These are phyloP conservation scores for Felis chaus DNA, from an alignment of 2,113 vertebrate species.

Conservation along the genomic window DNA sequence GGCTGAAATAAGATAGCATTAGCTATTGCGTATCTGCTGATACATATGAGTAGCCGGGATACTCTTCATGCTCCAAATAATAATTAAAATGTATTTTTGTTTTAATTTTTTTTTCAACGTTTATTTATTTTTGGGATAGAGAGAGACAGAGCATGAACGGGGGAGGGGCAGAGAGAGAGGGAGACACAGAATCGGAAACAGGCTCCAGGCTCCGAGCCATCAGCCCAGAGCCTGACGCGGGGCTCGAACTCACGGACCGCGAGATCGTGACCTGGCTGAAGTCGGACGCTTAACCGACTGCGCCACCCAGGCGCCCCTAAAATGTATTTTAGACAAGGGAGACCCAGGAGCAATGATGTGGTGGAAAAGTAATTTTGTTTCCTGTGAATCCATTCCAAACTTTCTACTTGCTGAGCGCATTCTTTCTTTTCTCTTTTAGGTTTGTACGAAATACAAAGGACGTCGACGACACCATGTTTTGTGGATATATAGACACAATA, in stretches of 20 bases:
- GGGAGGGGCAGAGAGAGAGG: too few species aligned
- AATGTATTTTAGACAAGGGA: background rate
- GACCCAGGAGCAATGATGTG: background rate
- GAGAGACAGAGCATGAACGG: too few species aligned
- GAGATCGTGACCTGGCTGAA: too few species aligned
- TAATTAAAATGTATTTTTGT: background rate
- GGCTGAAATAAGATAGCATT: background rate
- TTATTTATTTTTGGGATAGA: too few species aligned
- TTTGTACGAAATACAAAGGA: background rate
- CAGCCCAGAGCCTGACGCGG: too few species aligned
- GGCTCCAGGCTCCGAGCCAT: too few species aligned
- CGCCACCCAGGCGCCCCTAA: background rate
- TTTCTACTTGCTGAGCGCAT: background rate
- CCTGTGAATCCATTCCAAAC: background rate
- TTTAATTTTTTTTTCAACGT: too few species aligned
- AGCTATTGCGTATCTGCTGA: background rate
- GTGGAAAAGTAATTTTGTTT: background rate
- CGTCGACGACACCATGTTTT: accelerated
- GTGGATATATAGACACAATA: accelerated
- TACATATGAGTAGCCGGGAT: background rate
- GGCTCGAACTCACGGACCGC: too few species aligned
- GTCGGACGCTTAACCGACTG: too few species aligned
- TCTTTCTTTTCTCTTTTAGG: conserved; percentile 57
- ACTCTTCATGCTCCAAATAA: background rate
- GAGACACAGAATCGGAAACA: too few species aligned